Percentiles rank a stretch among this genome's conserved stretches.
These are phyloP conservation scores for Amyelois transitella DNA, from an alignment of 1,140 invertebrate genomes.

Conservation along the genomic window DNA sequence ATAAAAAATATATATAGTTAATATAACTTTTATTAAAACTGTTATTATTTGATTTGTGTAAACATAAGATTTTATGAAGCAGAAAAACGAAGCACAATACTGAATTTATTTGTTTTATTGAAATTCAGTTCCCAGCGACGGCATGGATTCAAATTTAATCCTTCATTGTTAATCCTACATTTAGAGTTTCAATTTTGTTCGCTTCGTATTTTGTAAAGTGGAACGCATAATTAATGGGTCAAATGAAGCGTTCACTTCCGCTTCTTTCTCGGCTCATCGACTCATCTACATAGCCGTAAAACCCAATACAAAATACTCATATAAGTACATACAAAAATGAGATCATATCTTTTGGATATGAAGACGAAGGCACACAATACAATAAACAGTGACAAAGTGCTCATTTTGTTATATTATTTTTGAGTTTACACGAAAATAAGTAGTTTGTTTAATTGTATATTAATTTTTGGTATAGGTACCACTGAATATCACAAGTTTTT, in stretches of 20 bases:
- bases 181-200: no score
- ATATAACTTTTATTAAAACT: no score
- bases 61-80: no score
- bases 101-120: no score
- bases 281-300: not conserved
- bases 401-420: not conserved
- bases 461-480: not conserved
- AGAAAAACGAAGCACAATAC: no score
- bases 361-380: not conserved
- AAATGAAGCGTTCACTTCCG: slow-evolving; percentile 24
- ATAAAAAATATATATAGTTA: no score
- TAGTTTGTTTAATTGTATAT: not conserved
- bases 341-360: not conserved
- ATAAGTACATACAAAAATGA: not conserved
- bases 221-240: slow-evolving; percentile 16
- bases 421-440: not conserved
- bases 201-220: not conserved
- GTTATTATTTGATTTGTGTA: no score
- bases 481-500: no score
- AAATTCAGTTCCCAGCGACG: no score
- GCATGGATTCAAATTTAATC: no score
- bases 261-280: not conserved
- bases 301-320: not conserved
- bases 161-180: no score
- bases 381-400: not conserved